Conservation (phyloP, 2,888 invertebrate species). For the Leptodirus hochenwartii region DNA sequence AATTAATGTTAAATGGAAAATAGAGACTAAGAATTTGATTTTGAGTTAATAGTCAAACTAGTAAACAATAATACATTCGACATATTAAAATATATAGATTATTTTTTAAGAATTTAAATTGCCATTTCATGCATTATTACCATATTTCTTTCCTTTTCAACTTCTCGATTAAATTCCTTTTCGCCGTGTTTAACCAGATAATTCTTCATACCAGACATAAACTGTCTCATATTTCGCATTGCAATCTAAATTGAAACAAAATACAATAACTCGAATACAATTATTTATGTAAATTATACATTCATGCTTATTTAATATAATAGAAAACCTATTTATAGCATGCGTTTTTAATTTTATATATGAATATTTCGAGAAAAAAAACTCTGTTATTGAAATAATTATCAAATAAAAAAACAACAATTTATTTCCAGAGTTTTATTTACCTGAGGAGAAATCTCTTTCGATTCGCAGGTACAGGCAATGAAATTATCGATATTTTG, state of each 20-base stretch:
- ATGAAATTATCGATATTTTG: constrained; percentile 88
- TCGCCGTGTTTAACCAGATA: constrained; percentile 93
- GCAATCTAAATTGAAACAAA: constrained; percentile 40
- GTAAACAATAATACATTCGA: too few relatives aligned
- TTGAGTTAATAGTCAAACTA: too few relatives aligned
- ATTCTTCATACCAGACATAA: constrained; percentile 98
- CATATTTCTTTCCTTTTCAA: constrained; percentile 69
- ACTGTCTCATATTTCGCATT: constrained; percentile 84
- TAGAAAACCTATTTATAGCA: too few relatives aligned
- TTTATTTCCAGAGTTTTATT: constrained; percentile 24
- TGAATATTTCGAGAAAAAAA: constrained; percentile 5
- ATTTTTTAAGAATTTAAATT: too few relatives aligned
- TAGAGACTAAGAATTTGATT: too few relatives aligned
- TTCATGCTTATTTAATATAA: too few relatives aligned
- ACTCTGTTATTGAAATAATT: constrained; percentile 5
- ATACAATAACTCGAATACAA: background rate
- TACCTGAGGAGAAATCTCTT: constrained; percentile 74
- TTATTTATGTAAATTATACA: constrained; percentile 3
- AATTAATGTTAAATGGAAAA: too few relatives aligned
- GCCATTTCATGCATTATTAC: too few relatives aligned
- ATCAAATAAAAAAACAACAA: background rate
- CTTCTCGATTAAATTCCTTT: constrained; percentile 77
- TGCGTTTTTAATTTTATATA: constrained; percentile 6
- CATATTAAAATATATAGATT: too few relatives aligned
- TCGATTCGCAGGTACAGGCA: constrained; percentile 77